Conservation (phyloP, 1,140 invertebrate species). For the Meloidogyne hapla region DNA sequence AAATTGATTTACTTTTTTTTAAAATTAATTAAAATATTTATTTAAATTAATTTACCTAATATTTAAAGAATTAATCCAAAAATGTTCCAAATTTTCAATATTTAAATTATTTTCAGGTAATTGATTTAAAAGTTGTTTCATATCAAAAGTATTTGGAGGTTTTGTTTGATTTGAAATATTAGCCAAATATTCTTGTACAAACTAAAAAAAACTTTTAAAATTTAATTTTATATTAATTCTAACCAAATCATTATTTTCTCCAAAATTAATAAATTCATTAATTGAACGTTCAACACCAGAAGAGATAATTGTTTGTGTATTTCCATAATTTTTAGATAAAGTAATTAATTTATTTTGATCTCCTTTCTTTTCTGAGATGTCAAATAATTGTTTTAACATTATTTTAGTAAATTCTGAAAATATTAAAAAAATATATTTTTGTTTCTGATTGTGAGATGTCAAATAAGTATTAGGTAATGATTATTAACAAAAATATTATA, state of each 20-base stretch:
- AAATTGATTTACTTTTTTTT: background rate
- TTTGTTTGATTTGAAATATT: slow-evolving; percentile 24
- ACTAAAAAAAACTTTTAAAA: slow-evolving; percentile 3
- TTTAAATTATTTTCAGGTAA: slow-evolving; percentile 13
- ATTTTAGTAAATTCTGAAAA: background rate
- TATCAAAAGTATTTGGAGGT: slow-evolving; percentile 31
- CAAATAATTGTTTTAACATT: slow-evolving; percentile 34
- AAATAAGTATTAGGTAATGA: too few relatives aligned
- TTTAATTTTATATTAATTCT: background rate
- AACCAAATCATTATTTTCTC: slow-evolving; percentile 7
- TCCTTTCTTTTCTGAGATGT: slow-evolving; percentile 32
- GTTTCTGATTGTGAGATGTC: too few relatives aligned
- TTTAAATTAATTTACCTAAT: background rate
- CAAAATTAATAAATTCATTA: slow-evolving; percentile 6
- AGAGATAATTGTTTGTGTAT: slow-evolving; percentile 12
- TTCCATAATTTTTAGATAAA: slow-evolving; percentile 33
- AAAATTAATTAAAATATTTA: background rate
- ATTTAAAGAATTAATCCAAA: background rate
- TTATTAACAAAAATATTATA: too few relatives aligned
- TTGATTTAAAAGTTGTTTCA: slow-evolving; percentile 21
- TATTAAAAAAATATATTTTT: too few relatives aligned
- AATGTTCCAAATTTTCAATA: background rate
- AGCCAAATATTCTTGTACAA: slow-evolving; percentile 36
- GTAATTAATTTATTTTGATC: slow-evolving; percentile 33
- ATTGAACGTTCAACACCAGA: slow-evolving; percentile 33